Base-by-base conservation (phyloP, 2,888 invertebrate genomes). In the Heliconius cydno region DNA sequence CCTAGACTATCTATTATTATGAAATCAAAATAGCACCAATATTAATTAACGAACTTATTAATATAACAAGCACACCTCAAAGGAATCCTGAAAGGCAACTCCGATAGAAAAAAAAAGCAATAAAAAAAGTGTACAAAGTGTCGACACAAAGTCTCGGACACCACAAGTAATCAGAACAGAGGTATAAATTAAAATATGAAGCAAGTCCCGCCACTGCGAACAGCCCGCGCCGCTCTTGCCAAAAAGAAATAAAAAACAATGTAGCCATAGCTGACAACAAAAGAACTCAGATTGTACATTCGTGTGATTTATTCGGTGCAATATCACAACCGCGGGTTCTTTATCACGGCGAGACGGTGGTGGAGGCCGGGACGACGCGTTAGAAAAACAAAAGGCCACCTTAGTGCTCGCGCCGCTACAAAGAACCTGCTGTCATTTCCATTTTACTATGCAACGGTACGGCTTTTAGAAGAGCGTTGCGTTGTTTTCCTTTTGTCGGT, bases 361-460 rank as follows among this genome's bases (percentile, higher is more conserved):
- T 79, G 76, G 76, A 79, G 79, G 76, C 76, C 74, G 82, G 80
- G 82, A 79, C 77, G 85, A 81, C 82, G 81, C 78, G 84, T 85
- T 85, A 84, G 78, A 84, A 83, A 72, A 84, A 83, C 82, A 86
- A 78, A 82, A 76, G 81, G 41, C 68, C 77, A 82, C 81, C 81
- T 76, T 80, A 78, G 76, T 63, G 77, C 82, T 79, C 79, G 74
- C 80, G 79, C 79, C 80, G 79, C 85, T 85, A 90, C 92, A 92
- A 92, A 92, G 90, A 91, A 89, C 87, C 87, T 88, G 89, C 87
- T 90, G 91, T 92, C 91, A 91, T 91, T 92, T 90, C 90, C 91
- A 92, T 92, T 92, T 91, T 89, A 89, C 60, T 46, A 70, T 79
- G 80, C 79, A 79, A 52, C 66, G 76, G 68, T 82, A 71, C 28